These are phyloP conservation scores for Dichetophora obliterata DNA, from an alignment of 2,888 invertebrate genomes.

Conservation along the genomic window DNA sequence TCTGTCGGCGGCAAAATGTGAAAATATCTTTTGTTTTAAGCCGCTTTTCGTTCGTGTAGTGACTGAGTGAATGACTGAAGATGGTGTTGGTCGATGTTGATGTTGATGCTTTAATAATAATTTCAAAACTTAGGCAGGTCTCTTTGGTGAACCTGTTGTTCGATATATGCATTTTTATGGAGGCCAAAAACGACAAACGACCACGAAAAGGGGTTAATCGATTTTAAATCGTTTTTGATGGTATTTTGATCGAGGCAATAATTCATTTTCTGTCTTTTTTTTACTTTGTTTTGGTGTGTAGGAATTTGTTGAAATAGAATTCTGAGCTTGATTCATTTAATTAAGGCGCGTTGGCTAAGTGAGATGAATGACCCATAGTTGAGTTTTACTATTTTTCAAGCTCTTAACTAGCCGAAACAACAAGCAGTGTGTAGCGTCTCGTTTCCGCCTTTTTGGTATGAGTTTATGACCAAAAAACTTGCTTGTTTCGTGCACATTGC, in stretches of 20 bases:
- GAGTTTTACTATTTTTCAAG: not conserved
- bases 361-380: constrained; percentile 24
- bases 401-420: not conserved
- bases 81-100: constrained; percentile 14
- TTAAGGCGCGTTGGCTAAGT: not conserved
- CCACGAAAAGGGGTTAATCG: constrained; percentile 66
- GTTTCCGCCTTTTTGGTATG: not conserved
- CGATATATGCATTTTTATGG: not conserved
- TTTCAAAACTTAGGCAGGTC: not conserved
- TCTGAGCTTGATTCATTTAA: not conserved
- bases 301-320: constrained; percentile 1
- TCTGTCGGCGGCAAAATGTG: constrained; percentile 63
- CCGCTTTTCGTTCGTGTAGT: constrained; percentile 44
- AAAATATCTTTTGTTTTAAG: constrained; percentile 62
- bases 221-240: constrained; percentile 69
- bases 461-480: not conserved
- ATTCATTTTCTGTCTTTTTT: constrained; percentile 52
- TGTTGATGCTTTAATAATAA: constrained; percentile 37
- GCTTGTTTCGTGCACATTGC: not conserved
- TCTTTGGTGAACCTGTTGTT: constrained; percentile 29
- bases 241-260: constrained; percentile 62
- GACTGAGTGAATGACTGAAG: constrained; percentile 6
- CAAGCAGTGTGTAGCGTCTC: not conserved
- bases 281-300: not conserved
- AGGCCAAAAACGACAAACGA: not conserved